These are phyloP conservation scores for Uria aalge DNA, from an alignment of 2,113 vertebrate species.

Conservation along the genomic window DNA sequence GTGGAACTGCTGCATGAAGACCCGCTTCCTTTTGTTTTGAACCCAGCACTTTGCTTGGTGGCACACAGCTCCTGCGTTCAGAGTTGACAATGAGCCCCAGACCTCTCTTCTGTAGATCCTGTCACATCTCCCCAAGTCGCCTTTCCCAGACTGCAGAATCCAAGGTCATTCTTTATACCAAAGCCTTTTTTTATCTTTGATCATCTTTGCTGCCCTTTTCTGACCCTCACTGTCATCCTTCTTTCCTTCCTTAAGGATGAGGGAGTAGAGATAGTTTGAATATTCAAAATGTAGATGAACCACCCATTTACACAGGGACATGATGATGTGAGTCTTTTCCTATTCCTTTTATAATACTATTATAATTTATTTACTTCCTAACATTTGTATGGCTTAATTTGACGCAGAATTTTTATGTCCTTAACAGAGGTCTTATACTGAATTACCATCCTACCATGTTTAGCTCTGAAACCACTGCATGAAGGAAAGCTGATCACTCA, in stretches of 20 bases:
- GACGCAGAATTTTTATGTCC: background rate
- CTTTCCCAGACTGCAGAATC: background rate
- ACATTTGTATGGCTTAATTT: background rate
- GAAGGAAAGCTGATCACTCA: background rate
- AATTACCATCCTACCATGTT: background rate
- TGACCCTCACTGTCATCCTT: background rate
- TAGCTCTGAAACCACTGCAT: background rate
- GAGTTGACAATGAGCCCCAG: background rate
- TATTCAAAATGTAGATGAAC: background rate
- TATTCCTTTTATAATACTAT: background rate
- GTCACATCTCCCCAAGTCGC: background rate
- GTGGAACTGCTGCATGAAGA: background rate
- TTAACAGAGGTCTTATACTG: background rate
- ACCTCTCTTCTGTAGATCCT: background rate
- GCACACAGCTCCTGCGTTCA: background rate
- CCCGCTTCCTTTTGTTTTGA: background rate
- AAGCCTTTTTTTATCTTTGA: background rate
- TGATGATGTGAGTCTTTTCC: background rate
- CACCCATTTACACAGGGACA: background rate
- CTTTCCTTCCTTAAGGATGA: background rate
- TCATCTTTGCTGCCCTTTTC: background rate
- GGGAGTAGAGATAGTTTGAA: background rate
- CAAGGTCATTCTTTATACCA: background rate
- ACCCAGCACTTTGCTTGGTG: background rate
- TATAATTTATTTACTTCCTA: background rate